A percentile compares a stretch with the other conserved stretches of the same genome.
Evolutionary conservation across 2,888 invertebrate genomes (phyloP).

Genomic region (Mesoligia furuncula): DNA sequence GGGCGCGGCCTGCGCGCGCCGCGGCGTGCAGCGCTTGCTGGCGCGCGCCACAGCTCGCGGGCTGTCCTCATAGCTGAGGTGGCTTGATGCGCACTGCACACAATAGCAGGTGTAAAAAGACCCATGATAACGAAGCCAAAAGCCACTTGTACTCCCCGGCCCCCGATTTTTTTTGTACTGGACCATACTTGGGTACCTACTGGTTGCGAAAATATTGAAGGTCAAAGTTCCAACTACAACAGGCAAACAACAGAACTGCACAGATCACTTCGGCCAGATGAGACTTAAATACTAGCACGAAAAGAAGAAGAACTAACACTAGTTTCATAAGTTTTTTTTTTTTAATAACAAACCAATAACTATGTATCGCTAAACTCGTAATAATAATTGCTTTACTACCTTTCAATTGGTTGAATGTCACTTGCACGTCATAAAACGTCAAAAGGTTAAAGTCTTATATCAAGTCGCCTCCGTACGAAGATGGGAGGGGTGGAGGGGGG

Average conservation of each 20-base stretch:
- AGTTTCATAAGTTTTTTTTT: no score
- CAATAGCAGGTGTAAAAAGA: background rate
- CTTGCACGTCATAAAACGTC: background rate
- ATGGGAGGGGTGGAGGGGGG: no score
- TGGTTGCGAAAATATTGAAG: background rate
- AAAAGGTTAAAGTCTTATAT: no score
- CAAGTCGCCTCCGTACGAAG: no score
- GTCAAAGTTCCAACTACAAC: background rate
- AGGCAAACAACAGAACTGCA: background rate
- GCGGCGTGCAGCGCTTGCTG: background rate
- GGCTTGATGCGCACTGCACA: constrained; percentile 72
- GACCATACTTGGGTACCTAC: background rate
- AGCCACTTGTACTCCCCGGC: background rate
- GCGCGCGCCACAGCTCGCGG: constrained; percentile 46
- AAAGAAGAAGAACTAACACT: background rate
- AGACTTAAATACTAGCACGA: background rate
- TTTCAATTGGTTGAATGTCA: background rate
- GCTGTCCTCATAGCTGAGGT: constrained; percentile 71
- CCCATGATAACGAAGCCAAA: background rate
- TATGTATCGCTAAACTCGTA: no score
- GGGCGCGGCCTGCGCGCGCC: background rate
- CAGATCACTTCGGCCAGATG: background rate
- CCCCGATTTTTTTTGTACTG: background rate
- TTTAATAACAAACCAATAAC: no score
- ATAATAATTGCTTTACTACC: no score